Evolutionary conservation across 2,888 invertebrate species (phyloP).

Genomic region (Euproctis similis): DNA sequence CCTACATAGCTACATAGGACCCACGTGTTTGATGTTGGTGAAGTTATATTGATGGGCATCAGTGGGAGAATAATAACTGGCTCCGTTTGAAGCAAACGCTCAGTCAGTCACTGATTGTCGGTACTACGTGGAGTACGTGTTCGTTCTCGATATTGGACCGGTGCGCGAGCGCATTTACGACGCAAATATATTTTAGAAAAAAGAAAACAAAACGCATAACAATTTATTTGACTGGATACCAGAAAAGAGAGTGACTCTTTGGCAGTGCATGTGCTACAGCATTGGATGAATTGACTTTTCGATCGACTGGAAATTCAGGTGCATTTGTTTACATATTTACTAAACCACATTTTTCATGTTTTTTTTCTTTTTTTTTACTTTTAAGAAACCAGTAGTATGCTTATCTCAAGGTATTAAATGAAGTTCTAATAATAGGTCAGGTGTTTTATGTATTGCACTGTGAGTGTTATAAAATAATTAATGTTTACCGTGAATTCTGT

Average conservation of each 20-base stretch:
- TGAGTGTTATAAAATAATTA: slow-evolving; percentile 1
- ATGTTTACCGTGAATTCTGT: slow-evolving; percentile 4
- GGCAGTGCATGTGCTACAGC: slow-evolving; percentile 47
- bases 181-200: slow-evolving; percentile 31
- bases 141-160: slow-evolving; percentile 38
- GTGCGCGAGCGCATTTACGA: slow-evolving; percentile 61
- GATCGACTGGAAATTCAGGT: slow-evolving; percentile 59
- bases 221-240: slow-evolving; percentile 33
- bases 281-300: slow-evolving; percentile 42
- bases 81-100: slow-evolving; percentile 34
- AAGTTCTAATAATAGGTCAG: slow-evolving; percentile 16
- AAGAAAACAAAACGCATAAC: neutral
- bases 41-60: slow-evolving; percentile 63
- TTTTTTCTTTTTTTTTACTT: slow-evolving; percentile 26
- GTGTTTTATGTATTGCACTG: slow-evolving; percentile 8
- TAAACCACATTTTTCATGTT: slow-evolving; percentile 24
- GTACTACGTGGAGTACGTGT: slow-evolving; percentile 62
- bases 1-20: slow-evolving; percentile 42
- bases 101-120: slow-evolving; percentile 68
- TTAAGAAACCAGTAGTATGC: slow-evolving; percentile 12
- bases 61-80: slow-evolving; percentile 73
- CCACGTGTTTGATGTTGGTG: slow-evolving; percentile 63
- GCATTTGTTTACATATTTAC: slow-evolving; percentile 55
- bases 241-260: slow-evolving; percentile 40
- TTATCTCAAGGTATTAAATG: slow-evolving; percentile 16